Percentiles rank a stretch among this genome's conserved stretches.
Evolutionary conservation across 1,140 invertebrate genomes (phyloP).

Genomic region (Bombus breviceps): DNA sequence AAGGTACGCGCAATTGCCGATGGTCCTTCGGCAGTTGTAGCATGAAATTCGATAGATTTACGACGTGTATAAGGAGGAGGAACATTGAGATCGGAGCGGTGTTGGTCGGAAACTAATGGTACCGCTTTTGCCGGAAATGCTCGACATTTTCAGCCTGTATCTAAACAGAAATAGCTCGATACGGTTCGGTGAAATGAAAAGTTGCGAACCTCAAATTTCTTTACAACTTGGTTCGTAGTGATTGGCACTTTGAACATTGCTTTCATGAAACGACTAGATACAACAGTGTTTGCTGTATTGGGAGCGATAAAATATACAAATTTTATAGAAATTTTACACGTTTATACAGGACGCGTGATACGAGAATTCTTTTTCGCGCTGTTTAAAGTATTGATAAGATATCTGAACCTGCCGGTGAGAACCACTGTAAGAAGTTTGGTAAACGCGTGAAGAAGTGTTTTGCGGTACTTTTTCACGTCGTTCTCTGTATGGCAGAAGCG

Average conservation of each 20-base stretch:
- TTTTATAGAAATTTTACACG: no score
- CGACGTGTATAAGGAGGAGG: constrained; percentile 45
- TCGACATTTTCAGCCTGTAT: constrained; percentile 32
- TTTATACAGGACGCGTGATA: no score
- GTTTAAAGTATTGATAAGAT: not conserved
- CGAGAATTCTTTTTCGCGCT: not conserved
- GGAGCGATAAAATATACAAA: no score
- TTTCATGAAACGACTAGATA: no score
- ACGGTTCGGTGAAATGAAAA: constrained; percentile 11
- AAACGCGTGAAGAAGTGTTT: constrained; percentile 71
- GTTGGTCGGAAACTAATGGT: constrained; percentile 62
- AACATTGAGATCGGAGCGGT: constrained; percentile 61
- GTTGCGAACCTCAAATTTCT: not conserved
- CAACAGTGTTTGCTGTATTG: no score
- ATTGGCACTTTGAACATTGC: no score
- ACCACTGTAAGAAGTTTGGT: constrained; percentile 61
- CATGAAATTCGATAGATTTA: constrained; percentile 58
- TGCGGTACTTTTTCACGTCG: constrained; percentile 69
- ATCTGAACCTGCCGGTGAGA: constrained; percentile 27
- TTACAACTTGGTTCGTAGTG: not conserved
- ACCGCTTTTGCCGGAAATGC: constrained; percentile 49
- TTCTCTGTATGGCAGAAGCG: constrained; percentile 64
- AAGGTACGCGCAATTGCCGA: constrained; percentile 57
- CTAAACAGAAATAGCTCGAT: constrained; percentile 59
- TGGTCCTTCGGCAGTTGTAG: constrained; percentile 54